Percentiles rank a stretch among this genome's conserved stretches.
Conservation (phyloP, 2,797 vertebrate genomes). For the Megalops cyprinoides region DNA sequence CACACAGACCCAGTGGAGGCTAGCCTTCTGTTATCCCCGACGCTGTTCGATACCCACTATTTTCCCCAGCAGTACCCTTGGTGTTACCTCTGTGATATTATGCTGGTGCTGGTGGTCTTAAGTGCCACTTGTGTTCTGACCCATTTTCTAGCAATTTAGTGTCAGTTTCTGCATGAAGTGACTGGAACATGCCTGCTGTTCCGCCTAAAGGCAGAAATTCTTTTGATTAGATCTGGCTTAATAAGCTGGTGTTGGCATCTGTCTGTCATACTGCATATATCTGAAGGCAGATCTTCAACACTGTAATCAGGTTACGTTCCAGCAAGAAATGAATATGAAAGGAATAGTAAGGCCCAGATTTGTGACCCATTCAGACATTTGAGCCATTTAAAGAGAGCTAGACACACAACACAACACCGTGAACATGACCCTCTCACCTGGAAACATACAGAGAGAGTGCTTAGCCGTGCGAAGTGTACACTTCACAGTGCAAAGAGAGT, state of each 20-base stretch:
- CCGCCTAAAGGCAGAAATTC: too few relatives aligned
- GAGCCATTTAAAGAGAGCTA: too few relatives aligned
- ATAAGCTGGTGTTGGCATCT: background rate
- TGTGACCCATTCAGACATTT: background rate
- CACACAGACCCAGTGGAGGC: too few relatives aligned
- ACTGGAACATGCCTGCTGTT: background rate
- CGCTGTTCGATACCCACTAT: background rate
- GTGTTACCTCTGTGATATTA: too few relatives aligned
- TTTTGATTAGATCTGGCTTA: background rate
- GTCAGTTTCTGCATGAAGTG: too few relatives aligned
- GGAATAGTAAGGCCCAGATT: background rate
- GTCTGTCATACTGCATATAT: background rate
- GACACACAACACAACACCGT: too few relatives aligned
- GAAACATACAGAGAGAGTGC: too few relatives aligned
- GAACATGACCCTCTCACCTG: too few relatives aligned
- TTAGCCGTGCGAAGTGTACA: too few relatives aligned
- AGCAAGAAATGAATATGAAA: background rate
- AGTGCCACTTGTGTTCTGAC: background rate
- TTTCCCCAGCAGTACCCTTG: background rate
- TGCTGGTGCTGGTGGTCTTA: background rate
- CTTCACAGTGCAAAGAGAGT: too few relatives aligned
- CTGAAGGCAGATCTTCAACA: background rate
- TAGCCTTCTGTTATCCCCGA: too few relatives aligned
- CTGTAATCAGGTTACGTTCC: background rate
- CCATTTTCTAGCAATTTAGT: too few relatives aligned